Evolutionary conservation across 2,888 invertebrate species (phyloP).

Genomic region (Pediacus dermestoides): DNA sequence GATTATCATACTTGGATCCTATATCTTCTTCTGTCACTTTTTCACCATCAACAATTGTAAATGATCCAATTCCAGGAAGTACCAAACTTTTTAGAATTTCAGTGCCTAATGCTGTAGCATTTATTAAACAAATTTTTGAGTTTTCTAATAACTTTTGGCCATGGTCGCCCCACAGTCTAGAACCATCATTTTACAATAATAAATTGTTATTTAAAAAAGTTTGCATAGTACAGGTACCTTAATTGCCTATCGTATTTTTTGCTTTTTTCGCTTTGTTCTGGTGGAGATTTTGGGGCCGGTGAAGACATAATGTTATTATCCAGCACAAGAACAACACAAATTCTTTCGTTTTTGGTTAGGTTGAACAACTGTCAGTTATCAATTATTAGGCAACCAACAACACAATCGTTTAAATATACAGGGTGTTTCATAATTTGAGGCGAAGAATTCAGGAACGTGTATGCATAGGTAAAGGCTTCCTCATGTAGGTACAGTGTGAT

Average conservation of each 20-base stretch:
- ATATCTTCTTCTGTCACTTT: conserved; percentile 87
- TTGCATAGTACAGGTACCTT: conserved; percentile 35
- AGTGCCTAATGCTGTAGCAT: conserved; percentile 89
- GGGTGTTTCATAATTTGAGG: no score
- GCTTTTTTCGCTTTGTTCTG: conserved; percentile 64
- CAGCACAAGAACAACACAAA: no score
- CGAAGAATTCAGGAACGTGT: no score
- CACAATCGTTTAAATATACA: no score
- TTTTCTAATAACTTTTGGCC: conserved; percentile 87
- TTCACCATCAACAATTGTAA: conserved; percentile 89
- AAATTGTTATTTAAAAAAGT: conserved; percentile 6
- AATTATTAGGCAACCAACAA: no score
- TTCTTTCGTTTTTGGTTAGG: no score
- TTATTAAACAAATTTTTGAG: conserved; percentile 88
- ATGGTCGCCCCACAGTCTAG: conserved; percentile 96
- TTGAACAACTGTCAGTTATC: no score
- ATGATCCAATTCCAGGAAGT: conserved; percentile 87
- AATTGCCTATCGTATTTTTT: conserved; percentile 75
- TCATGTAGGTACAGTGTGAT: no score
- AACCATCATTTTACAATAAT: conserved; percentile 17
- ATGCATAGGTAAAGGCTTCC: no score
- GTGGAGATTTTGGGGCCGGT: conserved; percentile 63
- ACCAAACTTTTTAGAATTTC: conserved; percentile 94
- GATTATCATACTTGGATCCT: conserved; percentile 74
- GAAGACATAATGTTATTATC: conserved; percentile 61